Conservation (phyloP, 2,888 invertebrate species). For the Agrilus biguttatus region DNA sequence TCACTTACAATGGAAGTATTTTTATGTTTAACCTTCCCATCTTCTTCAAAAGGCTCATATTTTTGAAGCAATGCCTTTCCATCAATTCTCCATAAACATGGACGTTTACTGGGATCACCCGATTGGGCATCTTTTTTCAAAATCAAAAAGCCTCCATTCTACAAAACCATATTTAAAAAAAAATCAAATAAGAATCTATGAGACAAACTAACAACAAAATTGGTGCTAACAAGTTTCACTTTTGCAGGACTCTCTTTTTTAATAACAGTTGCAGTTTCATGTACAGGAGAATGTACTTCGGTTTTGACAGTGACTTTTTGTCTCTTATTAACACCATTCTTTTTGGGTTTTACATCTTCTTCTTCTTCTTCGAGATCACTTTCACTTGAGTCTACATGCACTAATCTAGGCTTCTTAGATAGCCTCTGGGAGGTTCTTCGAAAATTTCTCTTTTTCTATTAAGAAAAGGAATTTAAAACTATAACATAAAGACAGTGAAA, state of each 20-base stretch:
- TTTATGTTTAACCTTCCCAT: constrained; percentile 24
- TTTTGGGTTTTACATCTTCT: constrained; percentile 9
- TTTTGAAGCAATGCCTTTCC: constrained; percentile 34
- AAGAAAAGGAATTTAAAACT: constrained; percentile 1
- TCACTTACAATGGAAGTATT: constrained; percentile 29
- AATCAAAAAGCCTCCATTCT: constrained; percentile 30
- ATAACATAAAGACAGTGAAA: neutral
- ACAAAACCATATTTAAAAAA: constrained; percentile 8
- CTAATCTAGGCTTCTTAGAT: constrained; percentile 21
- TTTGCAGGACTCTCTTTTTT: constrained; percentile 1
- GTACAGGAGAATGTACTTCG: neutral
- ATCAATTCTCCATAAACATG: constrained; percentile 30
- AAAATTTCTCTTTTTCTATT: constrained; percentile 17
- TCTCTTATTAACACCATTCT: constrained; percentile 15
- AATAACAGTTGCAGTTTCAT: constrained; percentile 1
- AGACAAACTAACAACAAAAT: constrained; percentile 9
- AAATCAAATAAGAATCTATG: neutral
- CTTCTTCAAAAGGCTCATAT: constrained; percentile 29
- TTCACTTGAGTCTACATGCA: constrained; percentile 14
- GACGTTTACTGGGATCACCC: constrained; percentile 24
- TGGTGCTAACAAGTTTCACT: constrained; percentile 6
- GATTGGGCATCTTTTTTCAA: constrained; percentile 27
- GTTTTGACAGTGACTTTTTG: constrained; percentile 7
- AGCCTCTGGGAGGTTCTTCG: constrained; percentile 19
- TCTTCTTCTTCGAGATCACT: constrained; percentile 15